These are phyloP conservation scores for Hippopotamyrus pictus DNA, from an alignment of 2,797 vertebrate genomes.

Conservation along the genomic window DNA sequence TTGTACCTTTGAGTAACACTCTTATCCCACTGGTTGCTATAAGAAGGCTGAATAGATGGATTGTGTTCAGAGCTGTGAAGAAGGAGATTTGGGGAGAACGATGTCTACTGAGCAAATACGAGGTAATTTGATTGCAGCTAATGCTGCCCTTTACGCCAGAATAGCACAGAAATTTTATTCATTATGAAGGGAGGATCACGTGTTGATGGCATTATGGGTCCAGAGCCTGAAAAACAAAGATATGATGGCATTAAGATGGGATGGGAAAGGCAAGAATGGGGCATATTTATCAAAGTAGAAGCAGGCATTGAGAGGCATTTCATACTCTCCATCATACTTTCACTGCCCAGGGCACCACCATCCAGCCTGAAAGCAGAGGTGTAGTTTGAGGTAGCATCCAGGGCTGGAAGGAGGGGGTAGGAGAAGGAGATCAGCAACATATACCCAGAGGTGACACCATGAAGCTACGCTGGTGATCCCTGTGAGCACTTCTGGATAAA, in stretches of 20 bases:
- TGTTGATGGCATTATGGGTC: neutral
- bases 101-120: slow-evolving; percentile 21
- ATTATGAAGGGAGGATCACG: neutral
- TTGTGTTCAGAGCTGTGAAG: neutral
- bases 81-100: slow-evolving; percentile 17
- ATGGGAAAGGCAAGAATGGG: neutral
- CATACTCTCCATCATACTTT: neutral
- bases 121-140: neutral
- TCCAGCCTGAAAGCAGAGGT: neutral
- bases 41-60: neutral
- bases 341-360: neutral
- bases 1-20: slow-evolving; percentile 15
- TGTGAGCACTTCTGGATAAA: neutral
- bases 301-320: neutral
- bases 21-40: neutral
- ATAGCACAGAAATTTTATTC: slow-evolving; percentile 17
- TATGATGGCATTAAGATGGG: neutral
- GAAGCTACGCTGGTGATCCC: neutral
- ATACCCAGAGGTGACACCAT: neutral
- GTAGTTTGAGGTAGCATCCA: neutral
- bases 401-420: neutral
- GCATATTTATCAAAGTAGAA: neutral
- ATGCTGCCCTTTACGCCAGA: slow-evolving; percentile 18
- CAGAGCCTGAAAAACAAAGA: neutral
- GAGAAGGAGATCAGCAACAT: neutral